Base-by-base conservation (phyloP, 35 echinoderm and acorn worm species). In the Apostichopus californicus region DNA sequence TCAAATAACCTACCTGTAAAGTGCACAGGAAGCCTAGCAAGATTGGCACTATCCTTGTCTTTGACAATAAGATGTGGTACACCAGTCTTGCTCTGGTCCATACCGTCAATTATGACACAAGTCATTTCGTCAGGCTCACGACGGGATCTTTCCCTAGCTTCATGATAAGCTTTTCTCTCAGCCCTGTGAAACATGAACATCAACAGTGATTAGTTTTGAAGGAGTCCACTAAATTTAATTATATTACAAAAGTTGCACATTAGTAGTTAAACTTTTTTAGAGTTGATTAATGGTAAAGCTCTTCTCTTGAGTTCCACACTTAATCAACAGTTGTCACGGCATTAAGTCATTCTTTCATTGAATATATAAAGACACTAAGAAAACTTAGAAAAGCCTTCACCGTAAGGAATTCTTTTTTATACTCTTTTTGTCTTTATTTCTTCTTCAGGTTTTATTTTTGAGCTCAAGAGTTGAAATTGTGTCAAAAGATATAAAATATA, bases 51-150 rank as follows among this genome's bases (percentile, higher is more conserved):
- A 14, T 70, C 87, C 59, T 94, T 94, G 88, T 94, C 93, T 34
- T 81, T 83, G 23, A 73, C 86, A 86, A 91, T 85, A 6, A 94
- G 57, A 28, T 91, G 87, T 58, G 93, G 93, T 8, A 94, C 56
- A 83, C 90, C 78, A 22, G 93, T 94, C 53, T 94, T 94, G 6
- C 56, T 25, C 88, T 94, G 93, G 54, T 94, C 93, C 93, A 94
- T 94, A 22, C 87, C 93, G 54, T 93, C 84, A 14, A 89, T 93
- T 55, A 93, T 93, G 3, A 93, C 85, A 68, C 83, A 89, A 11
- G 92, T 93, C 85, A 89, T 87, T 57, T 90, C 92, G 1, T 28
- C 75, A 20, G 92, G 92, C 52, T 93, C 83, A 8, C 71, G 11
- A 14, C 92, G 77, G 54, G 92, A 84, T 57, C 70, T 73, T 78